A percentile compares a stretch with the other conserved stretches of the same genome.
Evolutionary conservation across 2,797 vertebrate genomes (phyloP).

Genomic region (Merluccius polli): DNA sequence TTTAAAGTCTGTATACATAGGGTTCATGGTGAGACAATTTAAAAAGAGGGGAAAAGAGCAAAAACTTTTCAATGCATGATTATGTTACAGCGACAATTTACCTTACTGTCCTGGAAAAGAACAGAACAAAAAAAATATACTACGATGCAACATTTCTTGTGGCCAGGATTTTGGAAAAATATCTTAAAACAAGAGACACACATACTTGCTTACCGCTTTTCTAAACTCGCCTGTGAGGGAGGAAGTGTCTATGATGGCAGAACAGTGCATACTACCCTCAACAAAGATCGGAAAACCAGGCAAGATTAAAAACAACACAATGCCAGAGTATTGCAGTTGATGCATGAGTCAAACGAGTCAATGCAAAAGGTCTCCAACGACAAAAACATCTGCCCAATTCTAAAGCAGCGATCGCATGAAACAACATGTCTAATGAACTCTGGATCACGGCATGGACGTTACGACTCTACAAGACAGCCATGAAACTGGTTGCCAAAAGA

Average conservation of each 20-base stretch:
- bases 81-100: conserved; percentile 64
- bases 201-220: conserved; percentile 74
- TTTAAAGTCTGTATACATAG: conserved; percentile 82
- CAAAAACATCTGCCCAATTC: conserved; percentile 54
- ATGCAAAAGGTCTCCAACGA: conserved; percentile 41
- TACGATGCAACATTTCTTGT: conserved; percentile 64
- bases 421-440: conserved; percentile 46
- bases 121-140: conserved; percentile 63
- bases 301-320: conserved; percentile 29
- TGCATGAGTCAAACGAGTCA: conserved; percentile 49
- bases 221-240: conserved; percentile 81
- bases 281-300: conserved; percentile 61
- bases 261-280: conserved; percentile 68
- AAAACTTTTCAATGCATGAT: conserved; percentile 66
- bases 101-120: conserved; percentile 75
- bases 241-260: conserved; percentile 75
- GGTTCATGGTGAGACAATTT: conserved; percentile 65
- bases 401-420: conserved; percentile 50
- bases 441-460: conserved; percentile 49
- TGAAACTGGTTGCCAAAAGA: conserved; percentile 33
- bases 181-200: conserved; percentile 37
- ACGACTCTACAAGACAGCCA: conserved; percentile 45
- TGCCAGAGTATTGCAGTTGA: conserved; percentile 65
- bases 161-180: conserved; percentile 62
- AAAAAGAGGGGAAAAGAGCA: conserved; percentile 54